These are phyloP conservation scores for Harlomillsia oculata DNA, from an alignment of 1,140 invertebrate species.

Conservation along the genomic window DNA sequence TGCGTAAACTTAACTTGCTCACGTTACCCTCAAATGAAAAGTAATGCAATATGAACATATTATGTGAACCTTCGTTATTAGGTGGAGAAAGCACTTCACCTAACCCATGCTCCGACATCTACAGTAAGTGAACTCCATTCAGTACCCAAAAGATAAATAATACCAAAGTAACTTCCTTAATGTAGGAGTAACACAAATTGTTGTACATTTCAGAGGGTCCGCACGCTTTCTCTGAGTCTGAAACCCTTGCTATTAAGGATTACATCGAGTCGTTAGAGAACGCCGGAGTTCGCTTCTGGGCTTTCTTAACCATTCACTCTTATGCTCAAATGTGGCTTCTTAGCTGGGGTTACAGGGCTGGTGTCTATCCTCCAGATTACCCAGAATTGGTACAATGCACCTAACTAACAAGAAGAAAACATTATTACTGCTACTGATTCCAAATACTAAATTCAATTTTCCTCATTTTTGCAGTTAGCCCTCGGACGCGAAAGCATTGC, in stretches of 20 bases:
- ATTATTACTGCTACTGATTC: background rate
- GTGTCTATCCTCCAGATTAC: constrained; percentile 37
- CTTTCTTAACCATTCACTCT: background rate
- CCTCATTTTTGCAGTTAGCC: background rate
- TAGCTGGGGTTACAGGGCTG: constrained; percentile 37
- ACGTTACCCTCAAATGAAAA: too few species aligned
- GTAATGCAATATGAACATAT: too few species aligned
- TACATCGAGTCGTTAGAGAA: background rate
- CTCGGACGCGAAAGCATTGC: background rate
- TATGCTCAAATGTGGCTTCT: constrained; percentile 25
- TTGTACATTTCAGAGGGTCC: background rate
- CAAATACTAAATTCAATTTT: background rate
- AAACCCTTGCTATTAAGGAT: background rate
- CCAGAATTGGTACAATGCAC: constrained; percentile 37
- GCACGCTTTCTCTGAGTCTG: background rate
- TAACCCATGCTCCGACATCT: constrained; percentile 11
- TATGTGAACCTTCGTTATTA: too few species aligned
- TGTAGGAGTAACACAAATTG: background rate
- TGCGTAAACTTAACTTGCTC: too few species aligned
- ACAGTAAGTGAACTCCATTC: background rate
- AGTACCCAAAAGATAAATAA: background rate
- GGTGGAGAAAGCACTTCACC: background rate
- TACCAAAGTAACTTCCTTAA: background rate
- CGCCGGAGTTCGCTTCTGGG: background rate
- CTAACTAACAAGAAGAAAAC: background rate